Percentiles rank a stretch among this genome's conserved stretches.
Conservation (phyloP, 2,797 vertebrate genomes). For the Buceros bicornis region DNA sequence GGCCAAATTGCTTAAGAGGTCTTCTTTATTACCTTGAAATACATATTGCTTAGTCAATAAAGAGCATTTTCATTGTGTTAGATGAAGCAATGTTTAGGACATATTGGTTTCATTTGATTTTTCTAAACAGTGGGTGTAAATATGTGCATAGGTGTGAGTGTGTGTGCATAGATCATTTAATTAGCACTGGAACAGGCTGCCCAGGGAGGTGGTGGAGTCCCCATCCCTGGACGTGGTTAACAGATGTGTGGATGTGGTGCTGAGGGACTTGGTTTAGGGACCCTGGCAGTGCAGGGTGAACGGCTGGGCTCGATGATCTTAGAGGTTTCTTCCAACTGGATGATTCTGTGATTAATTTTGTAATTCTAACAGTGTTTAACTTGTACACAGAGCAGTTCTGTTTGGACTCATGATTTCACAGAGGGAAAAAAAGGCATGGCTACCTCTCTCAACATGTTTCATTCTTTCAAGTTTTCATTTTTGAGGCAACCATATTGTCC, state of each 20-base stretch:
- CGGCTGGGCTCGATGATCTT: no score
- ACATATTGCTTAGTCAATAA: neutral
- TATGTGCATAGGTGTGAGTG: rapidly evolving
- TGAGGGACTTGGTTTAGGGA: no score
- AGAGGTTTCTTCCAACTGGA: no score
- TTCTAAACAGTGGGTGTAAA: neutral
- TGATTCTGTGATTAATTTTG: no score
- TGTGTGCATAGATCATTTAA: neutral
- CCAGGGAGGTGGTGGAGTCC: no score
- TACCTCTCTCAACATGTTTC: neutral
- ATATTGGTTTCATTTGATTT: rapidly evolving
- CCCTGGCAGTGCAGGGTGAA: no score
- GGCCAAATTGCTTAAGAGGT: neutral
- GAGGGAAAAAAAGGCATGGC: neutral
- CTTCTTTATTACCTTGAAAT: neutral
- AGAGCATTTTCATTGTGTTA: neutral
- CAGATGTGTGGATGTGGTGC: no score
- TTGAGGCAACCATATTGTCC: neutral
- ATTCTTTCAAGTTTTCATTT: neutral
- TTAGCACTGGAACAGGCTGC: no score
- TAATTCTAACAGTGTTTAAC: neutral
- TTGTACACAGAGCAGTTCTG: neutral
- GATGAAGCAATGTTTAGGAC: neutral
- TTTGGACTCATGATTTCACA: neutral
- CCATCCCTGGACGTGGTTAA: no score